Evolutionary conservation across 2,113 vertebrate species (phyloP), one percentile per base, ranked within the genome.

Genomic region (Ranitomeya variabilis): DNA sequence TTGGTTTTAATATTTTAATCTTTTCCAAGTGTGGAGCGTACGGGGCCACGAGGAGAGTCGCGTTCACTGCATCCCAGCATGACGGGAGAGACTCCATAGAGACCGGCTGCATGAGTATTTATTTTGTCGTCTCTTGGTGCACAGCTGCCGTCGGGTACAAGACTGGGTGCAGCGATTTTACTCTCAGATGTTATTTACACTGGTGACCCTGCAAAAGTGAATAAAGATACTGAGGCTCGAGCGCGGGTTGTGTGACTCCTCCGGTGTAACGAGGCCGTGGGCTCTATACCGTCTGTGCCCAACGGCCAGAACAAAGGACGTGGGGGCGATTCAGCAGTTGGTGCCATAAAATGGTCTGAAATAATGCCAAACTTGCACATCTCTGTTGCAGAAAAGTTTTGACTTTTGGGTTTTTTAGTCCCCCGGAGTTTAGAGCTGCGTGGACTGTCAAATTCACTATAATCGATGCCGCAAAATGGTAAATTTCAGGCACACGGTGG

Each of bases 41-140:
- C 59, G 31, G 45, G 45, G n/a, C 7, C 45, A 45, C 0, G n/a
- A 59, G 6, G 6, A 37, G 84, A 10, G 10, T 0, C 7, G 14
- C 11, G 23, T 26, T 12, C 76, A n/a, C 45, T 57, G 51, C 19
- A 60, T 54, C 77, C 77, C 62, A 71, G 86, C 54, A 26, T 62
- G 57, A 54, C 23, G 80, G 26, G 69, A 21, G 80, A 52, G 26
- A 14, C 31, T 52, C 19, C 31, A 69, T 14, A 71, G 54, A 51
- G 51, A 55, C 55, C 7, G 67, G 57, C 51, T 89, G 87, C 87
- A 89, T 84, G 87, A 55, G 71, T 89, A 89, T 89, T 89, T 89
- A 89, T 89, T 84, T 55, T 87, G 64, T 13, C 3, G 77, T 89
- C 83, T 89, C 89, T 66, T 52, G 37, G 52, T 62, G 73, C 51